Evolutionary conservation across 2,888 invertebrate species (phyloP).

Genomic region (Drosophila prostipennis): DNA sequence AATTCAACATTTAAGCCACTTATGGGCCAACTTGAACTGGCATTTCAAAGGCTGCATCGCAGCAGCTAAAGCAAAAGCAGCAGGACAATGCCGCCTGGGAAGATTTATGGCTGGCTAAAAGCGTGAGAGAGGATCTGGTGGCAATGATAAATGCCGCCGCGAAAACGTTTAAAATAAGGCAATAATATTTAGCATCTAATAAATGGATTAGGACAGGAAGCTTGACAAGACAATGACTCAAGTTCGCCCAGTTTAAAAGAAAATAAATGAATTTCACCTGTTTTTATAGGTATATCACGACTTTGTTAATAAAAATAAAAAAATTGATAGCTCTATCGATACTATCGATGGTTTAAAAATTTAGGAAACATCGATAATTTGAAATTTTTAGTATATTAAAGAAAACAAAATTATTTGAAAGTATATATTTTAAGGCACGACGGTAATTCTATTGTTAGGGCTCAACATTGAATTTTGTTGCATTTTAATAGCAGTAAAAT

Average conservation of each 20-base stretch:
- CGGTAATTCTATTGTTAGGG: no score
- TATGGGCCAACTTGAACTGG: constrained; percentile 79
- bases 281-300: no score
- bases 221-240: neutral
- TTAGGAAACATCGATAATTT: no score
- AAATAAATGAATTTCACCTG: no score
- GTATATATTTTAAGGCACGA: no score
- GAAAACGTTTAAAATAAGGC: constrained; percentile 71
- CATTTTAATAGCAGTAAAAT: no score
- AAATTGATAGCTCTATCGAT: no score
- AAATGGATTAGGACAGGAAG: constrained; percentile 53
- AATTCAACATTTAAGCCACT: constrained; percentile 81
- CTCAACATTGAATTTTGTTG: no score
- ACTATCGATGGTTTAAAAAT: no score
- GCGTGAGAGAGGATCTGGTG: constrained; percentile 32
- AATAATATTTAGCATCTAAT: constrained; percentile 65
- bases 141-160: constrained; percentile 50
- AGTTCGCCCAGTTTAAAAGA: neutral
- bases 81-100: constrained; percentile 75
- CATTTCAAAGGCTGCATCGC: constrained; percentile 74
- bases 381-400: no score
- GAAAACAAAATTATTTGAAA: no score
- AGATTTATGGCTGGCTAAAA: constrained; percentile 70
- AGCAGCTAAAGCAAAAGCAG: constrained; percentile 35
- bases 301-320: no score